Conservation (phyloP, 30 jellyfish, hydroid and myxozoan species). For the Hydractinia echinata region DNA sequence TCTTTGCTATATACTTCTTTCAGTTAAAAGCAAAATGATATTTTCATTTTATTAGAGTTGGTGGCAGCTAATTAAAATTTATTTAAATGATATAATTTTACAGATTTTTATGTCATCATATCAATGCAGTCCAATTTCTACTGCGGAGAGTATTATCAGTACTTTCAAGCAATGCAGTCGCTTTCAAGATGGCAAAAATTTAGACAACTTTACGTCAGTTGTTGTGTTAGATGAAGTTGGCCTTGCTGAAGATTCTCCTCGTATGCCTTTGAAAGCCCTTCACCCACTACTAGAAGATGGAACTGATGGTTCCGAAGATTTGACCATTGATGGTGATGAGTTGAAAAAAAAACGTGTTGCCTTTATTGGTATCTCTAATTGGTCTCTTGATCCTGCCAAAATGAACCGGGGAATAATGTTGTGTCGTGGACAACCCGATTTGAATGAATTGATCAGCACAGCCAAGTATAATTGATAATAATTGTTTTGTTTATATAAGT, state of each 20-base stretch:
- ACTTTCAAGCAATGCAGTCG: conserved; percentile 64
- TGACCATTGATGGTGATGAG: conserved; percentile 48
- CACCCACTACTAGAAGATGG: conserved; percentile 89
- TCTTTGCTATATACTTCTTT: no score
- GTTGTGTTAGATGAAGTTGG: conserved; percentile 85
- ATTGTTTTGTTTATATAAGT: neutral
- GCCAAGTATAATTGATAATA: conserved; percentile 45
- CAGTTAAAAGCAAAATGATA: neutral
- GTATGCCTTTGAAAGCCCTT: conserved; percentile 76
- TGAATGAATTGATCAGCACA: conserved; percentile 45
- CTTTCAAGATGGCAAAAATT: conserved; percentile 67
- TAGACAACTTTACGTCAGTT: conserved; percentile 60
- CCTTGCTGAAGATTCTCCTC: conserved; percentile 73
- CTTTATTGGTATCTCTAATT: conserved; percentile 62
- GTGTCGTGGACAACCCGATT: conserved; percentile 57
- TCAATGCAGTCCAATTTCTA: conserved; percentile 80
- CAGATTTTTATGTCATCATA: conserved; percentile 66
- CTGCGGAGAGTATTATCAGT: conserved; percentile 59
- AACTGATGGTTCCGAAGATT: conserved; percentile 76
- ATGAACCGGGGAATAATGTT: conserved; percentile 73
- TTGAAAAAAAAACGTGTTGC: conserved; percentile 55
- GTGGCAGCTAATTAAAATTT: neutral
- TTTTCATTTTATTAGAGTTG: neutral
- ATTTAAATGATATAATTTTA: neutral
- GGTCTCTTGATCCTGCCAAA: conserved; percentile 79